Base-by-base conservation (phyloP, 1,140 invertebrate species). In the Ooceraea biroi region DNA sequence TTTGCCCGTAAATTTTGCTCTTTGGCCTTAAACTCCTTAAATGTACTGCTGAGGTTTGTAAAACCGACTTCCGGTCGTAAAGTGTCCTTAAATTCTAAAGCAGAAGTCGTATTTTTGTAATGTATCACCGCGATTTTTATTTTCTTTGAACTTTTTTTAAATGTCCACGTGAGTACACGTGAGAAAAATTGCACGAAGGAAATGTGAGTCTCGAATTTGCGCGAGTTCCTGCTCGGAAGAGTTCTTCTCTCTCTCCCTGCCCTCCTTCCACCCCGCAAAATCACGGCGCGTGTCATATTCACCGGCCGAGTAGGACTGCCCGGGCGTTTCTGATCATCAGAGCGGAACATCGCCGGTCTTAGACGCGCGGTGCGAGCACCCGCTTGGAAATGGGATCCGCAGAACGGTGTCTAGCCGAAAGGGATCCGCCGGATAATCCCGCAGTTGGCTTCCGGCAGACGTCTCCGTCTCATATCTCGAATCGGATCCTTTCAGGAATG, bases 381-480 rank as follows among this genome's bases (percentile, higher is more conserved):
- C 84, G 36, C 68, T 86, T 87, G 72, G 84, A 91, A 90, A 88
- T 88, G 85, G 82, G 88, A 89, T 90, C 83, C 76, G 63, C 61
- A 41, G 46, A 87, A 52, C 85, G 57, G 60, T 68, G 74, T 85
- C 82, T 90, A 83, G 66, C 82, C 80, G 68, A 86, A 84, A 80
- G 73, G 71, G 82, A 90, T 90, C 78, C 41, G 65, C 36, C 41
- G 82, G 72, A 88, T 91, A 91, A 90, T 90, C 87, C 85, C 73
- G 41, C 57, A 80, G 83, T 83, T 85, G 85, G 83, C 78, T 88
- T 86, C 77, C 61, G 78, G 60, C 25, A 69, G 44, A 76, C 78
- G 72, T 61, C 73, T 78, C 50, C 55, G 22, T 36, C 36, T 7
- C 25, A 14, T 71, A 66, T 77, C 66, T 73, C 60, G 74, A 88